Percentiles rank a stretch among this genome's conserved stretches.
Conservation (phyloP, 2,888 invertebrate species). For the Orchesella flavescens region DNA sequence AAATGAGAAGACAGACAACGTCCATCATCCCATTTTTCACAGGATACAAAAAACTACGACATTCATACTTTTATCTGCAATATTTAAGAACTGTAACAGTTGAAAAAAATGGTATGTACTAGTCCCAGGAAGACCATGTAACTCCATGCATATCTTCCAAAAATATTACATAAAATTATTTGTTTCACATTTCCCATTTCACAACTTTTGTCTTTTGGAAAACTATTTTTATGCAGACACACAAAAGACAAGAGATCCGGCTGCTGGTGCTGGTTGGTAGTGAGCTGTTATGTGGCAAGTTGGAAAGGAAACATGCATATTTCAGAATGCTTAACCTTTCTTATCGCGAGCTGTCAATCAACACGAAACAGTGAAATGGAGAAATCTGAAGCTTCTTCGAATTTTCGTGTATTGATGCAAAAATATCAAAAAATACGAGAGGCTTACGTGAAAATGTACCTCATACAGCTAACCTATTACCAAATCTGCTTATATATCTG, state of each 20-base stretch:
- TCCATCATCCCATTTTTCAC: slow-evolving; percentile 54
- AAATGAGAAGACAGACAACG: slow-evolving; percentile 61
- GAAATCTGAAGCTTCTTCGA: slow-evolving; percentile 3
- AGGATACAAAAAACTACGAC: slow-evolving; percentile 38
- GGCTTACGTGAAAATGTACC: background rate
- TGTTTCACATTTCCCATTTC: slow-evolving; percentile 31
- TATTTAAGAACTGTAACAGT: slow-evolving; percentile 2
- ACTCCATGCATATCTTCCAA: slow-evolving; percentile 29
- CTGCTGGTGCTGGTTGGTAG: background rate
- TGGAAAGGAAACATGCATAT: slow-evolving; percentile 33
- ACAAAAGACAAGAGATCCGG: background rate
- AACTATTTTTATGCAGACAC: slow-evolving; percentile 2
- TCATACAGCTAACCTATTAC: too few species aligned
- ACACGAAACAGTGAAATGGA: slow-evolving; percentile 36
- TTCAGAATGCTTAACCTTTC: slow-evolving; percentile 54
- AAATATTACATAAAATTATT: slow-evolving; percentile 43
- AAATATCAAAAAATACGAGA: background rate
- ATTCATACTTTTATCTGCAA: slow-evolving; percentile 35
- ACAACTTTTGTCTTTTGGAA: slow-evolving; percentile 8
- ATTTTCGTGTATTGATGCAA: background rate
- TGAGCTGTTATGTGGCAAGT: background rate
- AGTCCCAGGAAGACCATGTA: slow-evolving; percentile 10
- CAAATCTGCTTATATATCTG: too few species aligned
- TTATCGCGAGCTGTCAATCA: slow-evolving; percentile 61
- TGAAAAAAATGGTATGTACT: background rate